Conservation (phyloP, 2,797 vertebrate genomes). For the Ctenochaetus hawaiiensis region DNA sequence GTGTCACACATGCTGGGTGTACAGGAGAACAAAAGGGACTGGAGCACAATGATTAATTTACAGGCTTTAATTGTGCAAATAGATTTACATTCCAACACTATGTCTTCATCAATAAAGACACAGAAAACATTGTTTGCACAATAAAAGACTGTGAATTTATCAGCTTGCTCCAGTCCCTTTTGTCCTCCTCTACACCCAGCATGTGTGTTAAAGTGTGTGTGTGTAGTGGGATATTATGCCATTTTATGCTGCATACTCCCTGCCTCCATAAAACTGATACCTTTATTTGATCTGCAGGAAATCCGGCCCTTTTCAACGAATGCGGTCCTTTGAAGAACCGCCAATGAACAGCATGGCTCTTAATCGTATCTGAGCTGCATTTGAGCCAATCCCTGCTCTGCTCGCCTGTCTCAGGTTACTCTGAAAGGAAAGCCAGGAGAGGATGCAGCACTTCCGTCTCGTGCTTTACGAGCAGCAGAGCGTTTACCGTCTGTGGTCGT, state of each 20-base stretch:
- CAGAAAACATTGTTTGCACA: too few species aligned
- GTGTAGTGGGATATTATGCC: constrained; percentile 23
- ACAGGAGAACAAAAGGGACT: too few species aligned
- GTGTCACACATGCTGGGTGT: too few species aligned
- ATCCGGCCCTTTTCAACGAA: constrained; percentile 5
- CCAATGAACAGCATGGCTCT: background rate
- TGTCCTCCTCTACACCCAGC: constrained; percentile 2
- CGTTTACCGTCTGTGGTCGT: constrained; percentile 40
- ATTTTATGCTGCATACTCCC: constrained; percentile 39
- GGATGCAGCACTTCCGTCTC: constrained; percentile 56
- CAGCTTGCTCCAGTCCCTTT: too few species aligned
- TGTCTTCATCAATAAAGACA: too few species aligned
- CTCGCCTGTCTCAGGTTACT: constrained; percentile 63
- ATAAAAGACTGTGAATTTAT: too few species aligned
- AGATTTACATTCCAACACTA: too few species aligned
- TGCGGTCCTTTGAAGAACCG: constrained; percentile 12
- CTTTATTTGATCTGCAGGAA: constrained; percentile 38
- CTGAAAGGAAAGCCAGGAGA: constrained; percentile 54
- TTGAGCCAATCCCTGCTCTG: constrained; percentile 33
- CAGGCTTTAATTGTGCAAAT: too few species aligned
- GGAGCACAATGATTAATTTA: too few species aligned
- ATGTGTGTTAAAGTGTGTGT: constrained; percentile 1
- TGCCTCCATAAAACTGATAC: constrained; percentile 21
- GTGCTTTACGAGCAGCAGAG: constrained; percentile 51
- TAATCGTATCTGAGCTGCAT: constrained; percentile 36